Percentiles rank a stretch among this genome's conserved stretches.
Evolutionary conservation across 1,140 invertebrate genomes (phyloP).

Genomic region (Drosophila hydei): DNA sequence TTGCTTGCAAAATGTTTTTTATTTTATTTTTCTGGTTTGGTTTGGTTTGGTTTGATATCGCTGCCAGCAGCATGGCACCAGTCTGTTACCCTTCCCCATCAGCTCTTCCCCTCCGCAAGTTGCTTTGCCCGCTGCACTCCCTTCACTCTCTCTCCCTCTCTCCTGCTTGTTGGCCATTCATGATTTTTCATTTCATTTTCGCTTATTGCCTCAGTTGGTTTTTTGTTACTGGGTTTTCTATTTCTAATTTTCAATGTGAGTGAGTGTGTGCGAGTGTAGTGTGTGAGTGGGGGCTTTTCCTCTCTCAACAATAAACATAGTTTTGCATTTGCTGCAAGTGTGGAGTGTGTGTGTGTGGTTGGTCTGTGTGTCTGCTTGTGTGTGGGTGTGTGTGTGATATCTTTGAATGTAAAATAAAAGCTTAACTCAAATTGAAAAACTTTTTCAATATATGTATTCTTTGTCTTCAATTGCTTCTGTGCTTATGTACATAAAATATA

Average conservation of each 20-base stretch:
- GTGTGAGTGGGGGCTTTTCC: slow-evolving; percentile 41
- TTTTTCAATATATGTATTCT: slow-evolving; percentile 80
- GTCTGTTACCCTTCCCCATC: neutral
- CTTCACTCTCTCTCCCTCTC: neutral
- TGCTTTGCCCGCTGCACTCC: neutral
- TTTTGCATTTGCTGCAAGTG: slow-evolving; percentile 50
- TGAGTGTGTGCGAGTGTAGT: neutral
- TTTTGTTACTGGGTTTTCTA: slow-evolving; percentile 62
- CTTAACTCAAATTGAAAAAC: slow-evolving; percentile 78
- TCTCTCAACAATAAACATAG: slow-evolving; percentile 61
- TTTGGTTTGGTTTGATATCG: slow-evolving; percentile 71
- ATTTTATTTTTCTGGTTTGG: slow-evolving; percentile 6
- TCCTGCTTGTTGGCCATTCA: slow-evolving; percentile 66
- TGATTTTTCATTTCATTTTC: slow-evolving; percentile 82
- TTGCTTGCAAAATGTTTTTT: slow-evolving; percentile 66
- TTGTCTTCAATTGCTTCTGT: slow-evolving; percentile 46
- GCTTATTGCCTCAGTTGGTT: slow-evolving; percentile 78
- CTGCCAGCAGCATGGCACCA: slow-evolving; percentile 17
- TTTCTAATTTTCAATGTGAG: slow-evolving; percentile 68
- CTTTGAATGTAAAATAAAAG: slow-evolving; percentile 78
- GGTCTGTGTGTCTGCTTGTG: slow-evolving; percentile 2
- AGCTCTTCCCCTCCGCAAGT: neutral
- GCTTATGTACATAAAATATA: slow-evolving; percentile 7
- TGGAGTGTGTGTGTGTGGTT: neutral
- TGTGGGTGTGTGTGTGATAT: slow-evolving; percentile 56